These are phyloP conservation scores for Toxotes chatareus DNA, from an alignment of 2,113 vertebrate species.

Conservation along the genomic window DNA sequence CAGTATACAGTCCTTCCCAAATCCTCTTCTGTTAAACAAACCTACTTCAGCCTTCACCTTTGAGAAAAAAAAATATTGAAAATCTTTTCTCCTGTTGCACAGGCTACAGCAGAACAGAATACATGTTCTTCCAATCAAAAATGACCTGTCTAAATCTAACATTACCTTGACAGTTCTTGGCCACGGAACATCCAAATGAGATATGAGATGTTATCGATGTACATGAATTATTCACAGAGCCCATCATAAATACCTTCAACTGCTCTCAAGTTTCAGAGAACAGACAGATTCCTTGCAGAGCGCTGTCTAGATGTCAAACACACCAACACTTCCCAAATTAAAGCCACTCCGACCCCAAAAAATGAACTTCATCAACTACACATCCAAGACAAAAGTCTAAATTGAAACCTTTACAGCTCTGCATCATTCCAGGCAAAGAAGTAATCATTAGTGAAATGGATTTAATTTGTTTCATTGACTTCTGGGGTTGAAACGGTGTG, in stretches of 20 bases:
- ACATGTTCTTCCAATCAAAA: slow-evolving; percentile 18
- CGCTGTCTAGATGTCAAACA: slow-evolving; percentile 30
- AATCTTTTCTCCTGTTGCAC: neutral
- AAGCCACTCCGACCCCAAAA: neutral
- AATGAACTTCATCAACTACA: neutral
- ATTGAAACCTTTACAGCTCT: slow-evolving; percentile 1
- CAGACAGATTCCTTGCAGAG: slow-evolving; percentile 38
- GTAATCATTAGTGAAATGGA: slow-evolving; percentile 25
- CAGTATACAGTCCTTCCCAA: neutral
- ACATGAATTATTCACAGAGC: slow-evolving; percentile 63
- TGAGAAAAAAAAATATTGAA: neutral
- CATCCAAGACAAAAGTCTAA: neutral
- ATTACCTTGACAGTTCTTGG: slow-evolving; percentile 31
- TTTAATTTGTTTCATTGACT: slow-evolving; percentile 40
- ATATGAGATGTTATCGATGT: slow-evolving; percentile 52
- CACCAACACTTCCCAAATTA: slow-evolving; percentile 25
- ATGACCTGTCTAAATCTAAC: slow-evolving; percentile 44
- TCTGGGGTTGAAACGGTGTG: slow-evolving; percentile 20
- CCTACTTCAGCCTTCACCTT: neutral
- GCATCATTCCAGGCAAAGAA: neutral
- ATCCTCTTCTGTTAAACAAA: neutral
- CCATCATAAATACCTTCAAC: slow-evolving; percentile 51
- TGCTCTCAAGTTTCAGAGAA: slow-evolving; percentile 35
- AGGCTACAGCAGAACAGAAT: neutral
- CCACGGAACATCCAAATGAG: slow-evolving; percentile 44